Evolutionary conservation across 1,140 invertebrate species (phyloP).

Genomic region (Pseudobourletiella spinata): DNA sequence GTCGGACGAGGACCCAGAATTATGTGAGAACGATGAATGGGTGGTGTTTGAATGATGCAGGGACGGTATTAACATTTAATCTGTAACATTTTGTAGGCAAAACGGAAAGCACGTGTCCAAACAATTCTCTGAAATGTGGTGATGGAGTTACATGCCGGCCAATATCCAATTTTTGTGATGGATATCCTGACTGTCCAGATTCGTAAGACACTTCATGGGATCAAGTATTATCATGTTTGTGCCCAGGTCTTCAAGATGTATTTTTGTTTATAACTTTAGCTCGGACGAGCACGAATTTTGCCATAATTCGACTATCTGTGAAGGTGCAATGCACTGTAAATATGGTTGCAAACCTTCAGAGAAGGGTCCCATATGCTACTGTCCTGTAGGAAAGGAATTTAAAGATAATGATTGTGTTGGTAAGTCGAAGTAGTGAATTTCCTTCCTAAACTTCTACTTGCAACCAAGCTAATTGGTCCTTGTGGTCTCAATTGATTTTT

Average conservation of each 20-base stretch:
- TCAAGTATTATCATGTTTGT: no score
- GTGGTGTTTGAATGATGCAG: background rate
- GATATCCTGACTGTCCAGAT: constrained; percentile 38
- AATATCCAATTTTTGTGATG: constrained; percentile 46
- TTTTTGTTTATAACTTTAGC: no score
- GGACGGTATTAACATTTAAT: background rate
- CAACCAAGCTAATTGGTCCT: constrained; percentile 4
- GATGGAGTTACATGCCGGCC: constrained; percentile 46
- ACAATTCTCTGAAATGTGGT: constrained; percentile 52
- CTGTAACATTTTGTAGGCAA: constrained; percentile 41
- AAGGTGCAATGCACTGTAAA: constrained; percentile 49
- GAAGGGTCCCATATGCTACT: constrained; percentile 61
- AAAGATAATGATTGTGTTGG: constrained; percentile 54
- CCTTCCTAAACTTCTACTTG: no score
- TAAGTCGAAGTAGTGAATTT: constrained; percentile 38
- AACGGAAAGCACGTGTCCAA: constrained; percentile 46
- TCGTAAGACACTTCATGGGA: constrained; percentile 11
- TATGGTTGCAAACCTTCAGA: constrained; percentile 56
- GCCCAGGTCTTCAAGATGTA: no score
- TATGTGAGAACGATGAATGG: constrained; percentile 23
- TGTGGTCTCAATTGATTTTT: constrained; percentile 35
- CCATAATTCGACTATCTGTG: constrained; percentile 46
- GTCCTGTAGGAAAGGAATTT: constrained; percentile 59
- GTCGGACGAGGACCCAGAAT: constrained; percentile 28
- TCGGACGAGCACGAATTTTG: constrained; percentile 48